Conservation (phyloP, 2,888 invertebrate genomes). For the Sinhomidia bicolor region DNA sequence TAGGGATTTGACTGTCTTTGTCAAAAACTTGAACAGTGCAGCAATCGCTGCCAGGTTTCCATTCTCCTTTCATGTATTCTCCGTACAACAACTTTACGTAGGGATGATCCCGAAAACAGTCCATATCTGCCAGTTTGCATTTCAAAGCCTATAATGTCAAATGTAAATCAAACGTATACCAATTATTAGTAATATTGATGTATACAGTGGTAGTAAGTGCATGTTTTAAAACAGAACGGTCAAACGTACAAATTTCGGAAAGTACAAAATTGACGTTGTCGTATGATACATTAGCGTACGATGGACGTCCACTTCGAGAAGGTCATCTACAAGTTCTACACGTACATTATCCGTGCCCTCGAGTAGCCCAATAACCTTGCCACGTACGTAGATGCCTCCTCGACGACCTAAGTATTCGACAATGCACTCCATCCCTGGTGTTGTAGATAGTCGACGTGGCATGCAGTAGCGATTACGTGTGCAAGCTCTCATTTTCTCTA, state of each 20-base stretch:
- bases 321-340: conserved; percentile 26
- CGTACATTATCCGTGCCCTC: not conserved
- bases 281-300: not conserved
- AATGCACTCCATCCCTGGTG: conserved; percentile 20
- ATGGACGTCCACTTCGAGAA: not conserved
- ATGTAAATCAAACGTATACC: not conserved
- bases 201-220: not conserved
- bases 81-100: not conserved
- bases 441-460: not conserved
- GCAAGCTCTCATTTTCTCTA: not conserved
- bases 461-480: not conserved
- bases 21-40: conserved; percentile 12
- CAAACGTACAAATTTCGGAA: conserved; percentile 49
- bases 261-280: not conserved
- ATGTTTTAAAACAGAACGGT: not conserved
- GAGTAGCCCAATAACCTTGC: not conserved
- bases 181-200: not conserved
- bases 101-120: conserved; percentile 22
- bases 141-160: conserved; percentile 24
- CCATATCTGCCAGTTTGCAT: conserved; percentile 44
- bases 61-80: not conserved
- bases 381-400: conserved; percentile 23
- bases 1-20: not conserved
- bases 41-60: not conserved
- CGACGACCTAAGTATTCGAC: conserved; percentile 25